Conservation (phyloP, 2,113 vertebrate genomes). For the Erpornis zantholeuca region DNA sequence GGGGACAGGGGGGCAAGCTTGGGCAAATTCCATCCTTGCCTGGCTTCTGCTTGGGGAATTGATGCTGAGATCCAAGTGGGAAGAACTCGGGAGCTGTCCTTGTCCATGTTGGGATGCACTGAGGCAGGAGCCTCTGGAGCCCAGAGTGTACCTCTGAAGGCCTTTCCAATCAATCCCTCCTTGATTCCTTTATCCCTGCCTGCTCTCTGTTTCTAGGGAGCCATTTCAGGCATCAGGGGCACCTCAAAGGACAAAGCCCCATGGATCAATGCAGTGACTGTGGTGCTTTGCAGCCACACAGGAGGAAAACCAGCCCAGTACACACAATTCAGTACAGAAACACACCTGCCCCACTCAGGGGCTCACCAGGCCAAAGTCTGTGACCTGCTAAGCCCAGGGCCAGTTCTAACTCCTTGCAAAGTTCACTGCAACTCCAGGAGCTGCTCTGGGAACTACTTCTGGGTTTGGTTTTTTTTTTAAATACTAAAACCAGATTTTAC, state of each 20-base stretch:
- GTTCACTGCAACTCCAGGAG: background rate
- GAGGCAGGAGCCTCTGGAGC: too few species aligned
- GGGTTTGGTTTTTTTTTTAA: rapidly evolving
- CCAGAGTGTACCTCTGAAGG: too few species aligned
- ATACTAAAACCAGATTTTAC: background rate
- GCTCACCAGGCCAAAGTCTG: background rate
- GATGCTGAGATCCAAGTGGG: too few species aligned
- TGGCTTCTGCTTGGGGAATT: too few species aligned
- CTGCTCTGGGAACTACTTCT: background rate
- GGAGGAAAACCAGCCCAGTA: background rate
- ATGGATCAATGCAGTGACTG: background rate
- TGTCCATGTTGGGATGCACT: too few species aligned
- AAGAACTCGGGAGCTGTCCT: too few species aligned
- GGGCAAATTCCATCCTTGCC: too few species aligned
- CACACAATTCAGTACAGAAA: background rate
- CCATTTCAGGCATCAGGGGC: background rate
- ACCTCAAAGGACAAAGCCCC: background rate
- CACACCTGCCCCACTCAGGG: background rate
- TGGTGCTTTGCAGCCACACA: background rate
- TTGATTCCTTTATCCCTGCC: too few species aligned
- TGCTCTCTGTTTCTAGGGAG: too few species aligned
- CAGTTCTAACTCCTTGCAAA: background rate
- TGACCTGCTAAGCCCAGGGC: background rate
- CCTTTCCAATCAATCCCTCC: too few species aligned
- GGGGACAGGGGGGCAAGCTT: too few species aligned